A percentile compares a stretch with the other conserved stretches of the same genome.
Conservation (phyloP, 2,113 vertebrate species). For the Agapornis roseicollis region DNA sequence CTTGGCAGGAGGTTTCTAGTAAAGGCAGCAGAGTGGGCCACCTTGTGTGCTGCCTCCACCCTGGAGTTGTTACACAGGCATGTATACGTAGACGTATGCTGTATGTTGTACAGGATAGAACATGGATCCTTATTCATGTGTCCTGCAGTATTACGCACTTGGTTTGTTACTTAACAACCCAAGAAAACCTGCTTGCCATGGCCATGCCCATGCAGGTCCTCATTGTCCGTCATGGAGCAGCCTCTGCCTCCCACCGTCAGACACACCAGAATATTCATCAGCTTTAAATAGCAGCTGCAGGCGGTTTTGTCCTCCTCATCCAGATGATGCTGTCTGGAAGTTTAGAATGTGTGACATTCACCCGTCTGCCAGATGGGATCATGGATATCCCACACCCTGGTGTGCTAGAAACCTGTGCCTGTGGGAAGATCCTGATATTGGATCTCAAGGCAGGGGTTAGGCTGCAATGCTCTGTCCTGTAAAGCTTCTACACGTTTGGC, state of each 20-base stretch:
- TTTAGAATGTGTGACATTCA: background rate
- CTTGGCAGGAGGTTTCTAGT: background rate
- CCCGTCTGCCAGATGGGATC: background rate
- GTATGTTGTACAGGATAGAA: background rate
- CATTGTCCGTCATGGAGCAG: background rate
- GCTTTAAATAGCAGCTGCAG: conserved; percentile 35
- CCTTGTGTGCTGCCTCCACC: background rate
- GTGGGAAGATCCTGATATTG: background rate
- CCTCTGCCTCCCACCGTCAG: background rate
- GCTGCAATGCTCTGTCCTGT: background rate
- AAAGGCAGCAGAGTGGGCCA: background rate
- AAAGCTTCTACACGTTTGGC: background rate
- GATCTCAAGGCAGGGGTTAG: background rate
- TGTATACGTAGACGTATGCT: rapidly evolving
- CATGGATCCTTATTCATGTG: background rate
- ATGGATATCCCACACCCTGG: background rate
- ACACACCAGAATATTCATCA: background rate
- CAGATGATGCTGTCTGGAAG: conserved; percentile 29
- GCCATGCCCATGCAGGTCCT: background rate
- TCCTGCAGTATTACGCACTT: background rate
- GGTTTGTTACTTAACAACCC: background rate
- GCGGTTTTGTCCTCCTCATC: background rate
- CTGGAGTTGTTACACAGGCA: background rate
- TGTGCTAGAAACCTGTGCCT: background rate
- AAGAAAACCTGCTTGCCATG: background rate